A percentile compares a stretch with the other conserved stretches of the same genome.
Conservation (phyloP, 1,140 invertebrate genomes). For the Sesamia nonagrioides region DNA sequence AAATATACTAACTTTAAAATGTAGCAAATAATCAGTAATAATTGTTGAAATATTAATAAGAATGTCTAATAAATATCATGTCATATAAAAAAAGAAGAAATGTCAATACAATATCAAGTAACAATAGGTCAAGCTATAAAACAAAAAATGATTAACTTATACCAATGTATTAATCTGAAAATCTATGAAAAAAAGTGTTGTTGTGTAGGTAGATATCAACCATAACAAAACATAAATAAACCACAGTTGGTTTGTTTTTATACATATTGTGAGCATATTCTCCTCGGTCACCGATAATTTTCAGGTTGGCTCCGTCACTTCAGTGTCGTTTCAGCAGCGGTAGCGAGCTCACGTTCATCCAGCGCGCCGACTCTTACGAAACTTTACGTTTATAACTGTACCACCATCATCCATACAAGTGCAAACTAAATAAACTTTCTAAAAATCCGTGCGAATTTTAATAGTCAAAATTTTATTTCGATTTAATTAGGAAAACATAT, state of each 20-base stretch:
- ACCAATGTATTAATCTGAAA: no score
- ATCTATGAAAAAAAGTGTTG: background rate
- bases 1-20: no score
- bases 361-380: conserved; percentile 23
- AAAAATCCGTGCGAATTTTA: background rate
- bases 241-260: background rate
- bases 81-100: no score
- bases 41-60: no score
- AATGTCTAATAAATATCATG: no score
- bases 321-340: conserved; percentile 45
- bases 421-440: background rate
- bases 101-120: no score
- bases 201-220: background rate
- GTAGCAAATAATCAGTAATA: no score
- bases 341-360: conserved; percentile 16
- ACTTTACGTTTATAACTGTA: conserved; percentile 31
- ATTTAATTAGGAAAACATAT: background rate
- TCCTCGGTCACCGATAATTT: conserved; percentile 35
- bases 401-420: background rate
- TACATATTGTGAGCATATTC: conserved; percentile 6
- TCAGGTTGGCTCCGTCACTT: conserved; percentile 19
- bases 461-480: background rate
- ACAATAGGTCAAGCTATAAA: no score
- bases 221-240: background rate
- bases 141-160: no score